Evolutionary conservation across 2,113 vertebrate genomes (phyloP), one percentile per base, ranked within the genome.

Genomic region (Daubentonia madagascariensis): DNA sequence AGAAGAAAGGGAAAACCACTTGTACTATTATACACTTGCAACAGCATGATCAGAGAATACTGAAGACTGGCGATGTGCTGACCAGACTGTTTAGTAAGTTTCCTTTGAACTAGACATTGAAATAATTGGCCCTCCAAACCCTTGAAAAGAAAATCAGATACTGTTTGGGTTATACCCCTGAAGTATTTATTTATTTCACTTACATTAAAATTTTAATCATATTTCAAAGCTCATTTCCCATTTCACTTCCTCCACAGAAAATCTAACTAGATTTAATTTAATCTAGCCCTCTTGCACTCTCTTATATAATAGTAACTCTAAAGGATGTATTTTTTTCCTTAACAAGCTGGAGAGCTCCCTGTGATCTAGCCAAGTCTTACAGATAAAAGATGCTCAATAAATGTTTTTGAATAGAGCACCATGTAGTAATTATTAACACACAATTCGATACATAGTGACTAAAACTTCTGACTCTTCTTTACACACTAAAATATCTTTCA

Each of bases 91-190:
- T 32, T 1, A 14, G 16, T 30, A 70, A 50, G 8, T 20, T 73
- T 65, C 32, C 30, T 96, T 76, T 92, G 63, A 94, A 59, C 5
- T 67, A n/a, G 32, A 95, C 30, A 89, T 67, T 40, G 9, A 94
- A 79, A 78, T 43, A 37, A 73, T 0, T 6, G 45, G 65, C 13
- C 28, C 4, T 35, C 37, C 48, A 52, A 68, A 59, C 4, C 50
- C n/a, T 73, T 45, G 65, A 78, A 30, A 32, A 16, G 40, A 78
- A 73, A 7, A 79, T 57, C 54, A 54, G 17, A 81, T 67, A 5
- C 8, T 70, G 18, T 76, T 54, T 75, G 25, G 30, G 5, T 75
- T 43, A 67, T 68, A 7, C 1, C 16, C 54, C 25, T 52, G n/a
- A 79, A 48, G 12, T 28, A 76, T 68, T 59, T 67, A 79, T 18